These are phyloP conservation scores for Sebastes matsubarae DNA, from an alignment of 2,797 vertebrate species.

Conservation along the genomic window DNA sequence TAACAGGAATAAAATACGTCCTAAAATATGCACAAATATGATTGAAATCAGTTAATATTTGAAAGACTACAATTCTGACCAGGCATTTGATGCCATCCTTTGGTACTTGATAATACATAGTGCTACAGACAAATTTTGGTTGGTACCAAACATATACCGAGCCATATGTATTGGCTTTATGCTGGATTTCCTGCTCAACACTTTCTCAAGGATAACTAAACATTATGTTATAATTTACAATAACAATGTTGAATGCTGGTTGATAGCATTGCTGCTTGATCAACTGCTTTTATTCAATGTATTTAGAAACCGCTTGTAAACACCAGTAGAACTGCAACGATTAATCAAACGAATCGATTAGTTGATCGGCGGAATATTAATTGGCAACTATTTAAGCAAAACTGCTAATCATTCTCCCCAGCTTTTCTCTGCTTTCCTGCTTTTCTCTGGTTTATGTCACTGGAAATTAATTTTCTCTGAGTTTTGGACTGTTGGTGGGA, in stretches of 20 bases:
- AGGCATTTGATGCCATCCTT: background rate
- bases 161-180: rapidly evolving
- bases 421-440: background rate
- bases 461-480: background rate
- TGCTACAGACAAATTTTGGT: background rate
- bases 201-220: too few relatives aligned
- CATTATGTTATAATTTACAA: too few relatives aligned
- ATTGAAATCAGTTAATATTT: background rate
- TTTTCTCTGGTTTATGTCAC: background rate
- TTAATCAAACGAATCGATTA: background rate
- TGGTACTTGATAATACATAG: background rate
- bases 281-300: background rate
- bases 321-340: background rate
- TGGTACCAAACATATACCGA: background rate
- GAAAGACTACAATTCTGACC: background rate
- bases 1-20: background rate
- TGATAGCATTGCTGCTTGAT: background rate
- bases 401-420: background rate
- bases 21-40: background rate
- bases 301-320: background rate
- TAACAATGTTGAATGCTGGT: background rate
- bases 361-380: background rate
- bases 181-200: background rate
- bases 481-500: background rate
- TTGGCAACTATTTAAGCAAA: too few relatives aligned